These are phyloP conservation scores for Heliconius congener DNA, from an alignment of 1,140 invertebrate genomes.

Conservation along the genomic window DNA sequence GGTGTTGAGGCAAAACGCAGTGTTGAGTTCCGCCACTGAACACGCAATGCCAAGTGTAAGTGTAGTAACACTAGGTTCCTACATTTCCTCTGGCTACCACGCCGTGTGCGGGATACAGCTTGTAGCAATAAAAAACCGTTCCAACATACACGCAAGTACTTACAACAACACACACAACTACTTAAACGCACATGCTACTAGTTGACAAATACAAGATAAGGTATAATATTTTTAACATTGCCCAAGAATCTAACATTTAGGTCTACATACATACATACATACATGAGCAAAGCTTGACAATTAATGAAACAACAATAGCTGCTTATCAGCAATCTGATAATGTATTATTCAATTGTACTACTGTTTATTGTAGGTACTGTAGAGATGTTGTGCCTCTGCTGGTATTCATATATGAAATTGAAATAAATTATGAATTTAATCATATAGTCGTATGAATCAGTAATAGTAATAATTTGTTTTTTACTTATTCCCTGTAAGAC, in stretches of 20 bases:
- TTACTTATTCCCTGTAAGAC: no score
- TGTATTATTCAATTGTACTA: slow-evolving; percentile 33
- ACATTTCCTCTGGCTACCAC: neutral
- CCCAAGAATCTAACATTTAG: neutral
- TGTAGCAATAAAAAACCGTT: no score
- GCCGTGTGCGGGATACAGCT: no score
- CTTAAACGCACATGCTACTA: neutral
- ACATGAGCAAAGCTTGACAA: slow-evolving; percentile 32
- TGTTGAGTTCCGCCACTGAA: neutral
- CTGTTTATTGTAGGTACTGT: no score
- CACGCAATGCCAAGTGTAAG: no score
- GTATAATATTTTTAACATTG: neutral
- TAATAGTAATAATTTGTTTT: no score
- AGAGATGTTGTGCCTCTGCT: neutral
- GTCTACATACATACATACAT: neutral
- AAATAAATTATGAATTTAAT: no score
- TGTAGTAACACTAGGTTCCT: neutral
- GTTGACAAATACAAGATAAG: neutral
- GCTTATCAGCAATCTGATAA: slow-evolving; percentile 52
- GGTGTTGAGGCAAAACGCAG: neutral
- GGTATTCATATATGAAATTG: neutral
- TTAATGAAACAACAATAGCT: slow-evolving; percentile 54
- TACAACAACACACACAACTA: no score
- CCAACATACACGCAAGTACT: no score
- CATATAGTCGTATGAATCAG: no score